Evolutionary conservation across 1,140 invertebrate genomes (phyloP).

Genomic region (Halesus radiatus): DNA sequence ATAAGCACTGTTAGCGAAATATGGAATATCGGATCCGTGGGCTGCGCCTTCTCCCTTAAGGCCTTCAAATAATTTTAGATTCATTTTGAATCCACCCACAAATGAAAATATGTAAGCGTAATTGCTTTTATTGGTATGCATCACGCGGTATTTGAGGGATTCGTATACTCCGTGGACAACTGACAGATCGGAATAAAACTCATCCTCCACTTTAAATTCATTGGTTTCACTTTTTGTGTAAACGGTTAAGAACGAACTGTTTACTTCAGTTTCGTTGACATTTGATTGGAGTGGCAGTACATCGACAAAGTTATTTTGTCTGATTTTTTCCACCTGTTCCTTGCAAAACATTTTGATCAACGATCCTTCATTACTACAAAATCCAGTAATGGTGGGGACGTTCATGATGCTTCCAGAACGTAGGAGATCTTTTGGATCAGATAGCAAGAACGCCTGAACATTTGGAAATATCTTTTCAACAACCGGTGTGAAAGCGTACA

Average conservation of each 20-base stretch:
- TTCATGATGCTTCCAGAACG: conserved; percentile 61
- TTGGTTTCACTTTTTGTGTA: conserved; percentile 61
- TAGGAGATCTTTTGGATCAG: conserved; percentile 61
- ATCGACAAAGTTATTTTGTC: conserved; percentile 59
- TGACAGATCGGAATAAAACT: conserved; percentile 64
- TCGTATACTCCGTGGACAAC: conserved; percentile 62
- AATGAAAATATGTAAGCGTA: conserved; percentile 66
- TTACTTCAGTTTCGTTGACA: conserved; percentile 58
- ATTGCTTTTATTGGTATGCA: conserved; percentile 61
- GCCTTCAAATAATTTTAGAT: conserved; percentile 63
- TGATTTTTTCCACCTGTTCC: conserved; percentile 57
- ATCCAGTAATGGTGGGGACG: conserved; percentile 63
- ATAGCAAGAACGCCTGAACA: conserved; percentile 64
- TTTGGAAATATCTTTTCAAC: conserved; percentile 62
- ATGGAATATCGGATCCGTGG: conserved; percentile 65
- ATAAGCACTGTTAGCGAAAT: conserved; percentile 60
- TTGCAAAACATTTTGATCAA: conserved; percentile 56
- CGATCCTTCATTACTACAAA: conserved; percentile 63
- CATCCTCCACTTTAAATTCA: conserved; percentile 61
- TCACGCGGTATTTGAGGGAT: conserved; percentile 54
- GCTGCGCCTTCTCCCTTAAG: conserved; percentile 60
- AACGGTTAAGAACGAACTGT: conserved; percentile 59
- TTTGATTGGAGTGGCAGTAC: conserved; percentile 60
- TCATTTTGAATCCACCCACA: conserved; percentile 64
- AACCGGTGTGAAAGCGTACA: conserved; percentile 66